Evolutionary conservation across 1,140 invertebrate genomes (phyloP).

Genomic region (Eriosoma lanigerum): DNA sequence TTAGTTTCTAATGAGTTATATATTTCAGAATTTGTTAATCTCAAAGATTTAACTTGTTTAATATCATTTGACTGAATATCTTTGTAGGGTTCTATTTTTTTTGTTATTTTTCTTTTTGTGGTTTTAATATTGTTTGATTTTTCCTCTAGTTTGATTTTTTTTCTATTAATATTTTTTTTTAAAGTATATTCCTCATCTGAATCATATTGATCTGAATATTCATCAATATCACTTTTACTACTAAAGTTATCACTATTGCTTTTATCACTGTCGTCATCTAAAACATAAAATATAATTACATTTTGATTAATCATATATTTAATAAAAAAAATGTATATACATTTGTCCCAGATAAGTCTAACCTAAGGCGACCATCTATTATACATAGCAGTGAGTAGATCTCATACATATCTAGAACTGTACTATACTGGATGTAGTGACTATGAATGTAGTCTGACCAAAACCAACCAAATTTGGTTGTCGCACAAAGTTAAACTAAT

Average conservation of each 20-base stretch:
- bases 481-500: no score
- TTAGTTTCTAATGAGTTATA: not conserved
- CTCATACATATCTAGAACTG: no score
- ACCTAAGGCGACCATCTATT: no score
- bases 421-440: no score
- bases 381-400: no score
- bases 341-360: no score
- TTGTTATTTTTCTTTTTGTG: not conserved
- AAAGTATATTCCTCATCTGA: constrained; percentile 13
- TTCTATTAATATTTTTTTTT: constrained; percentile 10
- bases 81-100: not conserved
- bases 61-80: constrained; percentile 21
- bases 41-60: not conserved
- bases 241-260: not conserved
- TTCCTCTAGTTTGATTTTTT: constrained; percentile 10
- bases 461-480: no score
- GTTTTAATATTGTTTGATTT: constrained; percentile 14
- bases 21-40: not conserved
- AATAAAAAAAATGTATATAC: not conserved
- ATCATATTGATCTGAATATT: constrained; percentile 21
- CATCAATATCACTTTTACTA: not conserved
- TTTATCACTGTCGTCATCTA: constrained; percentile 40
- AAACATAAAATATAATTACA: not conserved
- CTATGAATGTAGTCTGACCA: no score
- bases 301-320: not conserved